Evolutionary conservation across 2,888 invertebrate genomes (phyloP).

Genomic region (Ophioninae sp.): DNA sequence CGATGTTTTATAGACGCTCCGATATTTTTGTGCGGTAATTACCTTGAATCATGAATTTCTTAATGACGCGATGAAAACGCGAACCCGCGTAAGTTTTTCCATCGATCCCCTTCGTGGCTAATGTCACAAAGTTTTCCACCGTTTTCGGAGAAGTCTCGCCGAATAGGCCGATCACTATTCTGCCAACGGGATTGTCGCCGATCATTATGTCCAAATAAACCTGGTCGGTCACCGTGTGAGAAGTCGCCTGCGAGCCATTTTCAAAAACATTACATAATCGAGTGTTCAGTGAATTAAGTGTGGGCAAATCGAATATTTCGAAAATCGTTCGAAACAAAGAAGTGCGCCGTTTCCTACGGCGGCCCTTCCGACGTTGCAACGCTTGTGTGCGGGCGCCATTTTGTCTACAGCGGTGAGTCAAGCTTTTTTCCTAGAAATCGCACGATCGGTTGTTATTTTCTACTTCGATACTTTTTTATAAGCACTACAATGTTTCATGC

Average conservation of each 20-base stretch:
- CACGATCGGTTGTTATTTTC: no score
- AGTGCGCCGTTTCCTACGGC: no score
- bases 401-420: no score
- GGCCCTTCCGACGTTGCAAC: no score
- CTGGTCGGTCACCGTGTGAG: slow-evolving; percentile 89
- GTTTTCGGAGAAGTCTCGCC: slow-evolving; percentile 93
- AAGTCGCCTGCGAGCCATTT: slow-evolving; percentile 83
- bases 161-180: slow-evolving; percentile 93
- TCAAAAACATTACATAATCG: no score
- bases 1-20: background rate
- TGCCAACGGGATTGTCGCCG: slow-evolving; percentile 87
- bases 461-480: no score
- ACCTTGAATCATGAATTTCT: slow-evolving; percentile 97
- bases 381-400: no score
- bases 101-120: slow-evolving; percentile 89
- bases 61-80: slow-evolving; percentile 92
- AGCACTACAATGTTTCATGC: no score
- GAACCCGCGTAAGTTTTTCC: slow-evolving; percentile 90
- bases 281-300: no score
- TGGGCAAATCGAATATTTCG: no score
- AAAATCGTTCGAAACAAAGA: no score
- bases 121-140: slow-evolving; percentile 92
- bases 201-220: slow-evolving; percentile 91
- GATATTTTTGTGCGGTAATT: background rate
- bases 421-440: no score